Percentiles rank a stretch among this genome's conserved stretches.
Conservation (phyloP, 2,113 vertebrate genomes). For the Silurus meridionalis region DNA sequence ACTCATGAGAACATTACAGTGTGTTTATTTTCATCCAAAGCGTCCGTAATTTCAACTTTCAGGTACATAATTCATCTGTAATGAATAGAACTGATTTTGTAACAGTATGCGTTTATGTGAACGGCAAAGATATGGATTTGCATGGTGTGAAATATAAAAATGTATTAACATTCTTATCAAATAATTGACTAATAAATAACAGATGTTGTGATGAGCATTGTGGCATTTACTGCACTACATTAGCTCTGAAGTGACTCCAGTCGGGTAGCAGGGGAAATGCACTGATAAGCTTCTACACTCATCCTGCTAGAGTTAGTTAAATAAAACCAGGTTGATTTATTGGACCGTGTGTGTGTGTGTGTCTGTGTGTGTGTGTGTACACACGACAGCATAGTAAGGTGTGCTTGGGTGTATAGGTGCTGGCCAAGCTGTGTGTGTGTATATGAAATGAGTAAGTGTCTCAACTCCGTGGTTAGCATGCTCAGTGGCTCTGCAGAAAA, state of each 20-base stretch:
- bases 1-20: not conserved
- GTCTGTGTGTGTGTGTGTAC: slow-evolving; percentile 7
- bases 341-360: not conserved
- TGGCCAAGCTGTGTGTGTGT: slow-evolving; percentile 9
- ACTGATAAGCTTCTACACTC: slow-evolving; percentile 63
- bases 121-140: slow-evolving; percentile 33
- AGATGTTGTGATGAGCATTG: slow-evolving; percentile 74
- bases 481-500: slow-evolving; percentile 73
- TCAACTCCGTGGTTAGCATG: slow-evolving; percentile 71
- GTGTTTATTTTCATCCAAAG: not conserved
- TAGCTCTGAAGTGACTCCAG: slow-evolving; percentile 25
- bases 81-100: not conserved
- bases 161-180: slow-evolving; percentile 75
- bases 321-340: slow-evolving; percentile 48
- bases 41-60: not conserved
- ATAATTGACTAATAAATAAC: slow-evolving; percentile 82
- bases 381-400: slow-evolving; percentile 28
- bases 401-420: slow-evolving; percentile 2
- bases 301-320: slow-evolving; percentile 46
- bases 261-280: slow-evolving; percentile 24
- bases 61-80: slow-evolving; percentile 7
- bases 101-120: slow-evolving; percentile 2
- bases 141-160: slow-evolving; percentile 40
- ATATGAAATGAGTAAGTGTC: slow-evolving; percentile 49
- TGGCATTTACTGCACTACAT: slow-evolving; percentile 66